Evolutionary conservation across 2,797 vertebrate species (phyloP), one percentile per base, ranked within the genome.

Genomic region (Melanitta fusca): DNA sequence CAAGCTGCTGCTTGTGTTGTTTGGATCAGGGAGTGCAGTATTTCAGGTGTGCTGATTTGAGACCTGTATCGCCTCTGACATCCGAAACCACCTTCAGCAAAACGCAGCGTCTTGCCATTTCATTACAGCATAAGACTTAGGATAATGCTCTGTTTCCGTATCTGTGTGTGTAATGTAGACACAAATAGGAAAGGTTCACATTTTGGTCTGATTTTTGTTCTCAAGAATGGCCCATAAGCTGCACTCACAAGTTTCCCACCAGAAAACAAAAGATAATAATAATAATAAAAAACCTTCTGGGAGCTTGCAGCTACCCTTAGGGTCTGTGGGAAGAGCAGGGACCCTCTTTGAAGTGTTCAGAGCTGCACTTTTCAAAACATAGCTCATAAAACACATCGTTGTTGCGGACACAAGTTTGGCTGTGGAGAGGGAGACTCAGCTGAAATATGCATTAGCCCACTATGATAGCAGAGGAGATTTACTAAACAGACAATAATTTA

Each of bases 391-490:
- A 36, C 14, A 11, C 19, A 32, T 60, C 0, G 4, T 43, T 5
- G 0, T 13, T 8, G 13, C 21, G 61, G 57, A 30, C 15, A 21
- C 8, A 5, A 53, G 20, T 70, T 17, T 74, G 68, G 30, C 74
- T 69, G 3, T 4, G 36, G 83, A 30, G 38, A 53, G 15, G 54
- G 49, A 81, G 18, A 6, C 41, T 39, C 30, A 49, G 45, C 28
- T 85, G 56, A 77, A 88, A 80, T 10, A 11, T 3, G 10, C 21
- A 11, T 32, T 49, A 61, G 30, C 3, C 38, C 0, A 0, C 1
- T 0, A 11, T 14, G 19, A 13, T 61, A 57, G 70, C 36, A 60
- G 36, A n/a, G n/a, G n/a, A 47, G 36, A 39, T 58, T 16, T 65
- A 17, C 25, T 36, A 27, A 84, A 11, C 57, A 70, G 62, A 36